Evolutionary conservation across 1,140 invertebrate species (phyloP).

Genomic region (Drosophila rhopaloa): DNA sequence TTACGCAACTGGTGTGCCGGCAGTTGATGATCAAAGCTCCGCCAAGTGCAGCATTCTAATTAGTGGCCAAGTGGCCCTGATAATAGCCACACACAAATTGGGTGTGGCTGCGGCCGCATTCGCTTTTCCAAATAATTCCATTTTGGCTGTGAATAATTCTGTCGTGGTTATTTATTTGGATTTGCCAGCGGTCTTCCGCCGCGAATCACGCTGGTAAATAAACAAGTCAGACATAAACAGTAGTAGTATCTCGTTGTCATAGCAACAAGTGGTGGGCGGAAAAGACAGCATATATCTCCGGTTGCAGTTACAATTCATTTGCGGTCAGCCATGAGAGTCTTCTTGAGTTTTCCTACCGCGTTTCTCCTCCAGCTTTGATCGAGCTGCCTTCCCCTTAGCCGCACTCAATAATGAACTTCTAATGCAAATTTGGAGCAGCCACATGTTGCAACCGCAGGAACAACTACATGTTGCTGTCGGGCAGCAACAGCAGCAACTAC

Average conservation of each 20-base stretch:
- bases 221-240: conserved; percentile 51
- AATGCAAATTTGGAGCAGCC: conserved; percentile 73
- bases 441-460: conserved; percentile 31
- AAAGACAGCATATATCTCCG: not conserved
- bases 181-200: conserved; percentile 20
- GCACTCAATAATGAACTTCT: conserved; percentile 76
- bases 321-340: conserved; percentile 41
- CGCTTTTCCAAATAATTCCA: conserved; percentile 10
- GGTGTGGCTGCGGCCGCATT: conserved; percentile 10
- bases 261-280: conserved; percentile 71
- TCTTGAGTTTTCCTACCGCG: not conserved
- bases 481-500: conserved; percentile 35
- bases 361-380: conserved; percentile 6
- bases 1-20: conserved; percentile 58
- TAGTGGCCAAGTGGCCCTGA: conserved; percentile 28
- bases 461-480: conserved; percentile 40
- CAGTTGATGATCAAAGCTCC: conserved; percentile 19
- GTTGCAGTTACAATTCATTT: conserved; percentile 56
- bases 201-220: conserved; percentile 22
- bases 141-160: conserved; percentile 22
- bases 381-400: conserved; percentile 45
- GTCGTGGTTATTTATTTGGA: conserved; percentile 29
- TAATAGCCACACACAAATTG: conserved; percentile 29
- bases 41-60: conserved; percentile 32
- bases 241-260: conserved; percentile 60